Evolutionary conservation across 2,888 invertebrate species (phyloP), one percentile per base, ranked within the genome.

Genomic region (Scelioninae gen. 1): DNA sequence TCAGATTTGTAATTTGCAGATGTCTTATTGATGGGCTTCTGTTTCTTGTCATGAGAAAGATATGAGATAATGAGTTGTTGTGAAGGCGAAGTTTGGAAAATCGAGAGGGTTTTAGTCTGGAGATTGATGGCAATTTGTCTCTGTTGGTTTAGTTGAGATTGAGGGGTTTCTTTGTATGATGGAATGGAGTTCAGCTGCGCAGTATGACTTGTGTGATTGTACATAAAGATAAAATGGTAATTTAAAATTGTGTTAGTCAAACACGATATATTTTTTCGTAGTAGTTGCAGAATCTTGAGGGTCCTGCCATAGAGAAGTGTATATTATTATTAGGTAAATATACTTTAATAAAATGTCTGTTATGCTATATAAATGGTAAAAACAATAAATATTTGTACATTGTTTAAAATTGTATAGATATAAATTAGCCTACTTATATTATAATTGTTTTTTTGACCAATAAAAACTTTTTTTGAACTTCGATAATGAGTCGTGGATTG

Each of bases 241-340:
- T 43, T 8, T 43, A 43, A 43, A 43, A 43, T n/a, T 43, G n/a
- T 43, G 43, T 43, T 43, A 43, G 11, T 43, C 43, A 43, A 43
- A 43, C 43, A 8, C n/a, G n/a, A n/a, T 11, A n/a, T 43, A 11
- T 43, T n/a, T n/a, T 43, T 43, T 43, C 43, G 1, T 0, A n/a
- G 43, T n/a, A 10, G n/a, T 10, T 43, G 5, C 5, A n/a, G n/a
- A 43, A n/a, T 43, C 43, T 43, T 43, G 0, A n/a, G n/a, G 10
- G 5, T 10, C n/a, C 11, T 43, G n/a, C 5, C 43, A n/a, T 9
- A 43, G 43, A 43, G 1, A n/a, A 8, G n/a, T 43, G 3, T 10
- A 43, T 43, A 2, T 5, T 43, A 43, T 43, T n/a, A 43, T 43
- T 43, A 23, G 23, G 23, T 23, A 23, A 23, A 23, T 23, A 23